phyloP scores from a whole-genome alignment of 1,140 invertebrate species.

The Drosophila nasuta region DNA sequence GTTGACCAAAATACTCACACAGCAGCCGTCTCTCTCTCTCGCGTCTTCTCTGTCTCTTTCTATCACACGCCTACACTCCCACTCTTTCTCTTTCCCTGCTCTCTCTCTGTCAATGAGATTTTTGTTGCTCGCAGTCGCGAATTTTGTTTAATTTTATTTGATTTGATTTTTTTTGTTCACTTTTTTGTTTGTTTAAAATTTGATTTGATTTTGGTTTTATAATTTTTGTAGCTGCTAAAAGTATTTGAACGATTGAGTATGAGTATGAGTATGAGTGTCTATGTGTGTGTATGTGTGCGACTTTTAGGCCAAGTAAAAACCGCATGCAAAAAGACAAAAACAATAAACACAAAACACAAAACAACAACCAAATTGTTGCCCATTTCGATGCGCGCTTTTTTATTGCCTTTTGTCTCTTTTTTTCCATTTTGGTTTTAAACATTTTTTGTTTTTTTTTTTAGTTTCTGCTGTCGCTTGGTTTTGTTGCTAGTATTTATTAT shows the following conservation, averaged over 20 bases:
- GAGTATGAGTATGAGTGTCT: not conserved
- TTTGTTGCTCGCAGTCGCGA: slow-evolving; percentile 14
- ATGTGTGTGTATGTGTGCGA: slow-evolving; percentile 17
- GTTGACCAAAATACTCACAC: slow-evolving; percentile 73
- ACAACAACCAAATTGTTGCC: slow-evolving; percentile 27
- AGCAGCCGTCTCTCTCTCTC: slow-evolving; percentile 29
- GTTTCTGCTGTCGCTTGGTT: slow-evolving; percentile 26
- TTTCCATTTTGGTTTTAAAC: slow-evolving; percentile 31
- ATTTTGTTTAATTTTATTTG: not conserved
- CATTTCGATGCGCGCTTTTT: slow-evolving; percentile 42
- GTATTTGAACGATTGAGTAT: slow-evolving; percentile 11
- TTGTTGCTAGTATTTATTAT: slow-evolving; percentile 41
- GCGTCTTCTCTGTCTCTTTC: not conserved
- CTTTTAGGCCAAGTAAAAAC: slow-evolving; percentile 44
- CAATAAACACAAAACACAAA: slow-evolving; percentile 2
- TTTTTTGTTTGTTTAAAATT: slow-evolving; percentile 38
- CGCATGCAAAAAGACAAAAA: slow-evolving; percentile 35
- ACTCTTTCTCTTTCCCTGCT: not conserved
- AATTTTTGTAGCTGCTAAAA: slow-evolving; percentile 40
- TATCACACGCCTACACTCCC: not conserved
- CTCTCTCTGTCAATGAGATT: slow-evolving; percentile 2
- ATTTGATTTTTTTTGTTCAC: not conserved
- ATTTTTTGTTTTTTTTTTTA: slow-evolving; percentile 39
- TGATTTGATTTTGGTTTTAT: slow-evolving; percentile 22
- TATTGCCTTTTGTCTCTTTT: slow-evolving; percentile 45